These are phyloP conservation scores for Agonopterix alstromeriana DNA, from an alignment of 2,888 invertebrate species.

Conservation along the genomic window DNA sequence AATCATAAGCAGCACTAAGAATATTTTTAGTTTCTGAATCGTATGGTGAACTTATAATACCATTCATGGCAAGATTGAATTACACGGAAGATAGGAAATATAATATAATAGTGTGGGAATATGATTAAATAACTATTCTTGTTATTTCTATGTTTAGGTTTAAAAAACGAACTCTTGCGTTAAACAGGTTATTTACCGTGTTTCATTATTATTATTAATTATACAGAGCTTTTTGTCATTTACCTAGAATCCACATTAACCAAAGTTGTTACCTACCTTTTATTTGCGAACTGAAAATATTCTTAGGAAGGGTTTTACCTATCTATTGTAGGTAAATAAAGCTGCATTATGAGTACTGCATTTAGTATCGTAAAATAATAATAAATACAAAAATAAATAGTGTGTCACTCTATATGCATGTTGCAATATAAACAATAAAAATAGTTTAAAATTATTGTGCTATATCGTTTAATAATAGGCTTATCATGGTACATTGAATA, in stretches of 20 bases:
- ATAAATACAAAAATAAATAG: conserved; percentile 11
- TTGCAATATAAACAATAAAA: conserved; percentile 18
- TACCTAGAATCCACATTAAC: too few species aligned
- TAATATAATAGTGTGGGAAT: too few species aligned
- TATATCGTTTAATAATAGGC: conserved; percentile 23
- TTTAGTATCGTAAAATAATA: conserved; percentile 13
- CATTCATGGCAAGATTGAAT: too few species aligned
- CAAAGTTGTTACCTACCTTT: neutral
- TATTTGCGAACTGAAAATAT: conserved; percentile 6
- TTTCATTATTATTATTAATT: too few species aligned
- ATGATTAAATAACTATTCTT: too few species aligned
- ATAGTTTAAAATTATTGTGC: conserved; percentile 14
- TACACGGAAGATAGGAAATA: too few species aligned
- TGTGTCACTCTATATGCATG: conserved; percentile 16
- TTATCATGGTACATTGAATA: conserved; percentile 22
- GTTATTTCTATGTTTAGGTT: too few species aligned
- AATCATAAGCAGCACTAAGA: neutral
- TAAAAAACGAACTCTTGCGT: too few species aligned
- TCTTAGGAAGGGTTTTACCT: conserved; percentile 4
- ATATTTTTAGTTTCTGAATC: conserved; percentile 4
- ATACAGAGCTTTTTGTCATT: too few species aligned
- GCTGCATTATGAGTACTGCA: conserved; percentile 13
- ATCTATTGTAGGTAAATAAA: conserved; percentile 2
- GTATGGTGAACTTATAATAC: neutral
- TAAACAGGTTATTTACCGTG: too few species aligned